Base-by-base conservation (phyloP, 2,113 vertebrate species). In the Aplodontia rufa region DNA sequence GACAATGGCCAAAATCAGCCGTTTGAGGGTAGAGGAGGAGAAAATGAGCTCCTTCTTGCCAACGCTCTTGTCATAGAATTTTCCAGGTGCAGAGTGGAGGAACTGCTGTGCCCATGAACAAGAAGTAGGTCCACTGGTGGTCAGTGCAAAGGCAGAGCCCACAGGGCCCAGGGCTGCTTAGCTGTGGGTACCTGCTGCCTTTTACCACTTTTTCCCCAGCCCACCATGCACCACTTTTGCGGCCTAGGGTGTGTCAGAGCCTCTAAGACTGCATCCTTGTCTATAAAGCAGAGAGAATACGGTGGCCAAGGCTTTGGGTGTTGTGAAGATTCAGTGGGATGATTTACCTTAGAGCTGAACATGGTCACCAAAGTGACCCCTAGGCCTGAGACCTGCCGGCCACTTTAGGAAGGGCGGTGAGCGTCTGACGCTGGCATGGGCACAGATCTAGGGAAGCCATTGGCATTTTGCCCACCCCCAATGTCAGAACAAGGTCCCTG, bases 1-100 rank as follows among this genome's bases (percentile, higher is more conserved):
- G 95, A 95, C 95, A 96, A 97, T 95, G 84, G 96, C 96, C 96
- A 93, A 96, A 53, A 94, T 95, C 90, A 97, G 96, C 90, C 89
- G 32, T 96, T 92, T 96, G 93, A 93, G 83, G 85, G 62, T 60
- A 9, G 72, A 94, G 30, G 80, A 83, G 20, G 68, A 95, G 93
- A 94, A 94, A 80, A 80, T 49, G 62, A 55, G 16, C 17, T 68
- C 93, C 75, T 96, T 45, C 72, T 53, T 95, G 96, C 83, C 96
- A 95, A 19, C 0, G 9, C 32, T 93, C 87, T 92, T 95, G 95
- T 90, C 87, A 58, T 42, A 93, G 92, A 93, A 84, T 93, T 94
- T 95, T 97, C 87, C 69, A 84, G 60, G 96, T 76, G 16, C 66
- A 69, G 26, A 60, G 40, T 5, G 4, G 35, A 37, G 40, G 78